phyloP scores from a whole-genome alignment of 2,888 invertebrate species.

The Octonoba sinensis region DNA sequence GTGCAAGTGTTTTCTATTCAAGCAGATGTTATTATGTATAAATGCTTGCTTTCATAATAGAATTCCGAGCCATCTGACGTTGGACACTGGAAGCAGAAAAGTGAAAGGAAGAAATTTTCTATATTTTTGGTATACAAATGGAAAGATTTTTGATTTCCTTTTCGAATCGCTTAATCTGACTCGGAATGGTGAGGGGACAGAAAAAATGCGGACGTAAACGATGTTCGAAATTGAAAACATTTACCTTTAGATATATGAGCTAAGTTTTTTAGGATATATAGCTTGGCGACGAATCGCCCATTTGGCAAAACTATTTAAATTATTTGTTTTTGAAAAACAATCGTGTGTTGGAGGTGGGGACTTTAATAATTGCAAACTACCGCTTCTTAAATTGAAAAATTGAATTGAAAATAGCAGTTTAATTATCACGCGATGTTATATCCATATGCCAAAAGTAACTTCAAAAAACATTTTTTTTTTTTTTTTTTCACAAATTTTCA shows the following conservation, averaged over 20 bases:
- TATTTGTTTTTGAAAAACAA: too few relatives aligned
- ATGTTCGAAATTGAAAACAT: constrained; percentile 61
- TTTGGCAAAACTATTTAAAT: not conserved
- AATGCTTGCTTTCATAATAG: constrained; percentile 29
- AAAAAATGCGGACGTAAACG: constrained; percentile 43
- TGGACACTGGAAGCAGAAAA: not conserved
- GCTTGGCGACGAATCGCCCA: constrained; percentile 9
- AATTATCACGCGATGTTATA: too few relatives aligned
- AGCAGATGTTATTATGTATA: constrained; percentile 42
- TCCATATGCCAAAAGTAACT: too few relatives aligned
- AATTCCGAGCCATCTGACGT: constrained; percentile 10
- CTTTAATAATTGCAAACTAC: too few relatives aligned
- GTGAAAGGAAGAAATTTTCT: not conserved
- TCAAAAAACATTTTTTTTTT: too few relatives aligned
- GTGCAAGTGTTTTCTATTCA: constrained; percentile 29
- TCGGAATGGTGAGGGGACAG: not conserved
- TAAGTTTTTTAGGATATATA: not conserved
- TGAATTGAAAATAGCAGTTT: too few relatives aligned
- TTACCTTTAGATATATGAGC: constrained; percentile 50
- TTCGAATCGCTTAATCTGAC: constrained; percentile 37
- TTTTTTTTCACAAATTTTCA: too few relatives aligned
- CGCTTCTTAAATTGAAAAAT: too few relatives aligned
- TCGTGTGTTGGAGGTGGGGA: too few relatives aligned
- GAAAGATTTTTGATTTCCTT: constrained; percentile 39
- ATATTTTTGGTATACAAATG: constrained; percentile 28